Percentiles rank a stretch among this genome's conserved stretches.
These are phyloP conservation scores for Scomberomorus guttatus DNA, from an alignment of 2,797 vertebrate species.

Conservation along the genomic window DNA sequence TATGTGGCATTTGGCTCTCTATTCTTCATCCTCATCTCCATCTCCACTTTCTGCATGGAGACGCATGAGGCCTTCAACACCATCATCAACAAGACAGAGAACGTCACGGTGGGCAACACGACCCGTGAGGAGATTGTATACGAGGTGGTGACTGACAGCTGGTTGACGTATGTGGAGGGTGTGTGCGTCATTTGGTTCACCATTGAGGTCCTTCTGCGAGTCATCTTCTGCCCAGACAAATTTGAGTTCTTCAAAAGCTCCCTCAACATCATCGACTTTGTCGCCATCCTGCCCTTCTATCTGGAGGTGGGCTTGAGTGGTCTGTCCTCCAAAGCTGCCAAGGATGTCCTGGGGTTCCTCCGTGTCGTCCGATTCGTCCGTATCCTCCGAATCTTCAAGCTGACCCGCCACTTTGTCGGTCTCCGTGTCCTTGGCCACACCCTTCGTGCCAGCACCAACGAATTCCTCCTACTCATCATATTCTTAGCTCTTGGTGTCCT, in stretches of 20 bases:
- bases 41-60: constrained; percentile 99
- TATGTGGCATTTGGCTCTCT: constrained; percentile 98
- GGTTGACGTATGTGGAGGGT: constrained; percentile 98
- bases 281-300: constrained; percentile 99
- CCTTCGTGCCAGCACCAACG: constrained; percentile 98
- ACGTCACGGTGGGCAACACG: constrained; percentile 89
- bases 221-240: constrained; percentile 98
- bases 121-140: constrained; percentile 90
- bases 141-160: constrained; percentile 97
- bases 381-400: constrained; percentile 99
- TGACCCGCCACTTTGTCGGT: constrained; percentile 98
- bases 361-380: constrained; percentile 97
- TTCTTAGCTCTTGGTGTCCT: constrained; percentile 98
- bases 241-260: constrained; percentile 98
- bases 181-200: constrained; percentile 99
- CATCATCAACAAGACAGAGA: constrained; percentile 96
- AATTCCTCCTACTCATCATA: constrained; percentile 99
- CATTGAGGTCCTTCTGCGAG: constrained; percentile 96
- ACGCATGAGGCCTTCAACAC: constrained; percentile 99
- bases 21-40: constrained; percentile 99
- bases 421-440: constrained; percentile 98
- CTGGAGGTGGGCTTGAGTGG: constrained; percentile 98
- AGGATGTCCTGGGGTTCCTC: constrained; percentile 98
- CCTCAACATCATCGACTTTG: constrained; percentile 99
- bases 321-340: constrained; percentile 98